phyloP scores from a whole-genome alignment of 2,888 invertebrate genomes.

The Palloptera scutellata region DNA sequence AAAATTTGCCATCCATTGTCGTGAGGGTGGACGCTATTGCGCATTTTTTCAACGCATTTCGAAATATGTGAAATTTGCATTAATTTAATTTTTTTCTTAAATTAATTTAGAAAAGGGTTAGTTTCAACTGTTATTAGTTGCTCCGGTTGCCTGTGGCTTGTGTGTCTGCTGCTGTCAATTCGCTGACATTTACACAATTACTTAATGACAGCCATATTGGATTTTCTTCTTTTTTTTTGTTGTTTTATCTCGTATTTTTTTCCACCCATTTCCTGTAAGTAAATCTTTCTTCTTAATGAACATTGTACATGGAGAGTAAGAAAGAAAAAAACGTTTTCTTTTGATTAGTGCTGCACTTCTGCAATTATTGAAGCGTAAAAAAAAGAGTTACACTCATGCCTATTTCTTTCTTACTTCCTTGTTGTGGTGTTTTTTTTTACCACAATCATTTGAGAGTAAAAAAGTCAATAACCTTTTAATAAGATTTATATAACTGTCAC shows the following conservation, averaged over 20 bases:
- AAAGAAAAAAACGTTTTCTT: conserved; percentile 23
- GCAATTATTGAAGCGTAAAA: conserved; percentile 22
- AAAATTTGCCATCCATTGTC: conserved; percentile 14
- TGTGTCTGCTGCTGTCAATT: too few relatives aligned
- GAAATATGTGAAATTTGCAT: too few relatives aligned
- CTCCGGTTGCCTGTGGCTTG: too few relatives aligned
- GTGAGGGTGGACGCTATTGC: conserved; percentile 20
- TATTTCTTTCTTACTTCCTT: neutral
- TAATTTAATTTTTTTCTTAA: too few relatives aligned
- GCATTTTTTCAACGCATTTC: neutral
- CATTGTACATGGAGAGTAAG: neutral
- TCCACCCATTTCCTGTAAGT: too few relatives aligned
- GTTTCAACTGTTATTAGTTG: too few relatives aligned
- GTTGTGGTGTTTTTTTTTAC: neutral
- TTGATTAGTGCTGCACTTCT: conserved; percentile 20
- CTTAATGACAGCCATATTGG: too few relatives aligned
- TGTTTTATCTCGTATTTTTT: too few relatives aligned
- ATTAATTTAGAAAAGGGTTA: too few relatives aligned
- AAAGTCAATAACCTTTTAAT: conserved; percentile 30
- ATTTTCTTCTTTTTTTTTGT: too few relatives aligned
- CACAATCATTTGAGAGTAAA: neutral
- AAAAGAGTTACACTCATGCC: conserved; percentile 7
- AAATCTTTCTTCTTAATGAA: neutral
- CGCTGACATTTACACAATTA: too few relatives aligned
- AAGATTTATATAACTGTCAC: too few relatives aligned